Evolutionary conservation across 2,797 vertebrate genomes (phyloP).

Genomic region (Sylvilagus floridanus): DNA sequence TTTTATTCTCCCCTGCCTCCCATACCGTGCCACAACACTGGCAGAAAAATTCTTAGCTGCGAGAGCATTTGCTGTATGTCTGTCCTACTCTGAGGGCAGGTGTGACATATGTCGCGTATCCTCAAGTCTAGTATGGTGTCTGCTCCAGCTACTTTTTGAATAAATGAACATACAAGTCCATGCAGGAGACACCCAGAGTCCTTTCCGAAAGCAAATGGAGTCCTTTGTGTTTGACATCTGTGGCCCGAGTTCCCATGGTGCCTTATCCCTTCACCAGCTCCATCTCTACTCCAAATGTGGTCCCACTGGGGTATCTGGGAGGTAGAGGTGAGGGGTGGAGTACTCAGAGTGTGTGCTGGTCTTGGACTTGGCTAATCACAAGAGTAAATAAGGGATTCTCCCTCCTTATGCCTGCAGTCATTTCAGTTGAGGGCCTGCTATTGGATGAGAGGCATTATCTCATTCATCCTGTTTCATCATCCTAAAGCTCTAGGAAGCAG

Average conservation of each 20-base stretch:
- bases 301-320: not conserved
- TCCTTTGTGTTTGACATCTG: not conserved
- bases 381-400: not conserved
- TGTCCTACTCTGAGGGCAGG: fast-evolving
- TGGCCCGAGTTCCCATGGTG: not conserved
- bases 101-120: fast-evolving
- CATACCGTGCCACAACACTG: not conserved
- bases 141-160: not conserved
- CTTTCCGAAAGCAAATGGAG: not conserved
- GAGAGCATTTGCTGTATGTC: not conserved
- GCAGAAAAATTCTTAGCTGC: not conserved
- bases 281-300: not conserved
- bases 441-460: not conserved
- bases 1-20: fast-evolving
- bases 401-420: not conserved
- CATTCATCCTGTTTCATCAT: not conserved
- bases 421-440: not conserved
- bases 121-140: too few species aligned
- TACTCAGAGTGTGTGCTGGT: not conserved
- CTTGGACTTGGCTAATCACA: not conserved
- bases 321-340: not conserved
- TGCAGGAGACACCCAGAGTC: not conserved
- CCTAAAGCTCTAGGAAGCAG: not conserved
- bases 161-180: not conserved
- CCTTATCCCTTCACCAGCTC: not conserved